Percentiles rank a stretch among this genome's conserved stretches.
phyloP scores from a whole-genome alignment of 2,113 vertebrate genomes.

The Lepisosteus osseus region DNA sequence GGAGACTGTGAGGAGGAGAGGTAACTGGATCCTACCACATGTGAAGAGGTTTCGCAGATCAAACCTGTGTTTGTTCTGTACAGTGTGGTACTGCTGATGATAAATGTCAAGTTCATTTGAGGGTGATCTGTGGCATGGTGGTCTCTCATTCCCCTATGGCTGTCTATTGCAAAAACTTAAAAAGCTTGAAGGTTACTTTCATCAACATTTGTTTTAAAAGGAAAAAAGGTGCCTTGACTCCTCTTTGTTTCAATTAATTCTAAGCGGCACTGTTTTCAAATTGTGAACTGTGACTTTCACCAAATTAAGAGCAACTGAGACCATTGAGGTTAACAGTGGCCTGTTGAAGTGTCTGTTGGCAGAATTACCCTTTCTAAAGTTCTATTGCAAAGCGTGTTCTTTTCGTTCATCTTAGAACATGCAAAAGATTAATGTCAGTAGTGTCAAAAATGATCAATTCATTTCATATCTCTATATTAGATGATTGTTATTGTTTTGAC shows the following conservation, averaged over 20 bases:
- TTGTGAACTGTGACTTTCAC: too few relatives aligned
- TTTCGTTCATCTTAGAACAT: background rate
- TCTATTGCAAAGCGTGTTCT: background rate
- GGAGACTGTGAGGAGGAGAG: too few relatives aligned
- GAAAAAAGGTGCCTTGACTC: background rate
- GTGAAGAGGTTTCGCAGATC: too few relatives aligned
- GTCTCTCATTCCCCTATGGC: background rate
- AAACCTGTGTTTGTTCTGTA: too few relatives aligned
- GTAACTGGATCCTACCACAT: too few relatives aligned
- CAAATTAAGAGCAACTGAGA: too few relatives aligned
- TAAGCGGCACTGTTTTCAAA: too few relatives aligned
- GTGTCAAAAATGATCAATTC: background rate
- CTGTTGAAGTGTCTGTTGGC: background rate
- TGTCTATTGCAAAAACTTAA: background rate
- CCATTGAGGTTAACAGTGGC: too few relatives aligned
- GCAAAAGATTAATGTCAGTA: background rate
- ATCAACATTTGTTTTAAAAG: background rate
- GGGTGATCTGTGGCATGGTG: too few relatives aligned
- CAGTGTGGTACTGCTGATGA: constrained; percentile 33
- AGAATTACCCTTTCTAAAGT: background rate
- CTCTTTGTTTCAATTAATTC: too few relatives aligned
- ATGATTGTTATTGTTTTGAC: background rate
- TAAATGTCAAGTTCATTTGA: constrained; percentile 42
- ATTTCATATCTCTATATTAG: constrained; percentile 1
- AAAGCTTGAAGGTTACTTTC: background rate